Evolutionary conservation across 2,888 invertebrate genomes (phyloP), one percentile per base, ranked within the genome.

Genomic region (Dascillus cervinus): DNA sequence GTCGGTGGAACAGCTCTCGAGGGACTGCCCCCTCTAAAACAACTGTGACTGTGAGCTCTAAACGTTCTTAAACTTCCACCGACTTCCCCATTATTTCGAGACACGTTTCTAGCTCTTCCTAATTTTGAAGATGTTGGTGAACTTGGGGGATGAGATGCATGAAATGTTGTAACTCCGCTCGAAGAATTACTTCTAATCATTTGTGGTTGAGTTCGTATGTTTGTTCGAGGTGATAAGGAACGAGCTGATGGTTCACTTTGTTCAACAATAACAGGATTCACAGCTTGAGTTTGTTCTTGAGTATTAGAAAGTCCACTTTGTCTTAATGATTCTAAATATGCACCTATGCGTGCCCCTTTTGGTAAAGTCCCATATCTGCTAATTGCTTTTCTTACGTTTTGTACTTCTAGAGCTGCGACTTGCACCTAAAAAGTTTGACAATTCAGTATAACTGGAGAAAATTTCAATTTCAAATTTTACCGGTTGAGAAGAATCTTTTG

Each of bases 321-420:
- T 23, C 89, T 77, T 55, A 97, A 71, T 3, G 94, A 94, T 64
- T 96, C 95, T 31, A 97, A 69, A 65, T 91, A 97, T 3, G 95
- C 96, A 14, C 95, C 95, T 50, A 97, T 96, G 44, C 96, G 76
- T 5, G 92, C 92, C 26, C 88, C 94, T 66, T 96, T 97, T 0
- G 97, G 97, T 55, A 97, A 69, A 5, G 97, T 97, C 10, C 97
- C 97, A 62, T 95, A 96, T 13, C 94, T 77, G 65, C 90, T 94
- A 45, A 90, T 90, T 24, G 92, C 92, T 46, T 90, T 80, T 56
- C 90, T 86, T 29, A 95, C 94, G 68, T 95, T 95, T 67, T 91
- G 89, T 44, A 92, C 91, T 66, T 95, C 95, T 48, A 95, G 71
- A 11, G 94, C 91, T 30, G 91, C 94, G 41, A 94, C 87, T 52